A percentile compares a stretch with the other conserved stretches of the same genome.
Conservation (phyloP, 2,113 vertebrate species). For the Tiliqua scincoides region DNA sequence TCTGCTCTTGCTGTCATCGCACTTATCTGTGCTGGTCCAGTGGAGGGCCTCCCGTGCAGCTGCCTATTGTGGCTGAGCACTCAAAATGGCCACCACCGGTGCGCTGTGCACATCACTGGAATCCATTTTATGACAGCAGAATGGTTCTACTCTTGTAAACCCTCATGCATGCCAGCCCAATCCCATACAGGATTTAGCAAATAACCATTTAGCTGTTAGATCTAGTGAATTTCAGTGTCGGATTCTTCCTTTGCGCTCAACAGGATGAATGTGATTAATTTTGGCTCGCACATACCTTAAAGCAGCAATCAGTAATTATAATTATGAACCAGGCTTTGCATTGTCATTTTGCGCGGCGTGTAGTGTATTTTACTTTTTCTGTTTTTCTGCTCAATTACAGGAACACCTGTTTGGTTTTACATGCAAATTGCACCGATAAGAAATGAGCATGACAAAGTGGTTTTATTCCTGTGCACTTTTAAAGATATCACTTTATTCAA, state of each 20-base stretch:
- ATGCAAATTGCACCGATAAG: slow-evolving; percentile 99
- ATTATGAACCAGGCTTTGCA: background rate
- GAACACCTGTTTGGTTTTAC: slow-evolving; percentile 98
- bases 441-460: slow-evolving; percentile 97
- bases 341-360: background rate
- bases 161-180: too few relatives aligned
- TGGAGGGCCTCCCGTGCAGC: too few relatives aligned
- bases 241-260: background rate
- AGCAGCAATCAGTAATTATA: background rate
- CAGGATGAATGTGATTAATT: background rate
- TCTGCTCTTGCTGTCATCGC: too few relatives aligned
- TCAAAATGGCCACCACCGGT: too few relatives aligned
- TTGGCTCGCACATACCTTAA: background rate
- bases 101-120: too few relatives aligned
- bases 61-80: too few relatives aligned
- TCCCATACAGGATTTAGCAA: too few relatives aligned
- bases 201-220: background rate
- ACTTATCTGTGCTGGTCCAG: too few relatives aligned
- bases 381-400: slow-evolving; percentile 72
- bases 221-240: background rate
- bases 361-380: background rate
- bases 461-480: slow-evolving; percentile 96
- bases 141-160: too few relatives aligned
- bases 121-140: too few relatives aligned
- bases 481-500: slow-evolving; percentile 98